Conservation (phyloP, 2,113 vertebrate genomes). For the Laticauda colubrina region DNA sequence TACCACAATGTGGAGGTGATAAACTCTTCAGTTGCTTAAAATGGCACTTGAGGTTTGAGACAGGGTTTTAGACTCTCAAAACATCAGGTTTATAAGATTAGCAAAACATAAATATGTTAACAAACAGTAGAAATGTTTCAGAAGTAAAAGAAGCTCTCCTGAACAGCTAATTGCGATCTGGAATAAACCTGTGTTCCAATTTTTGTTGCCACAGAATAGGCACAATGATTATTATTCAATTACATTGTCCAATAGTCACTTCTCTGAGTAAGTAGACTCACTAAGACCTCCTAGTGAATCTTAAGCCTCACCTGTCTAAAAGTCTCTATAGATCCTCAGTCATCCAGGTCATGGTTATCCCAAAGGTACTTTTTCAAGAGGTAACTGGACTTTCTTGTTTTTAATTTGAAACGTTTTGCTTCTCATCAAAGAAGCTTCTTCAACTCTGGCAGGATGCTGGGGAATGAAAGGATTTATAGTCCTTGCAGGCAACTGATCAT, state of each 20-base stretch:
- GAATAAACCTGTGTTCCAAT: background rate
- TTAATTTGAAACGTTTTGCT: too few relatives aligned
- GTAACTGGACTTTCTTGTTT: too few relatives aligned
- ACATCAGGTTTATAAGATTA: background rate
- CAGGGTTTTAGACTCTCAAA: background rate
- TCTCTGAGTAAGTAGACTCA: background rate
- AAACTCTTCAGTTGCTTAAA: background rate
- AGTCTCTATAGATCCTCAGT: too few relatives aligned
- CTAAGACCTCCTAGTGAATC: background rate
- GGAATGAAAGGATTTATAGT: too few relatives aligned
- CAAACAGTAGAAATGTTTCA: background rate
- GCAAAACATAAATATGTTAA: background rate
- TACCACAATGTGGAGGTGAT: background rate
- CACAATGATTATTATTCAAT: background rate
- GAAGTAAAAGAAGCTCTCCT: background rate
- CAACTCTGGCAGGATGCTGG: too few relatives aligned
- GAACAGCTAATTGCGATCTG: background rate
- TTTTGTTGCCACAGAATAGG: background rate
- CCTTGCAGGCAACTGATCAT: too few relatives aligned
- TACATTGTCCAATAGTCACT: background rate
- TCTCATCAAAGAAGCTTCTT: too few relatives aligned
- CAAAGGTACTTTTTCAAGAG: too few relatives aligned
- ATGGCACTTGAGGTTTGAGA: background rate
- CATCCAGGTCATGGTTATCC: too few relatives aligned
- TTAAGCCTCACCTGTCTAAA: background rate